Percentiles rank a stretch among this genome's conserved stretches.
Conservation (phyloP, 2,113 vertebrate genomes). For the Corvus hawaiiensis region DNA sequence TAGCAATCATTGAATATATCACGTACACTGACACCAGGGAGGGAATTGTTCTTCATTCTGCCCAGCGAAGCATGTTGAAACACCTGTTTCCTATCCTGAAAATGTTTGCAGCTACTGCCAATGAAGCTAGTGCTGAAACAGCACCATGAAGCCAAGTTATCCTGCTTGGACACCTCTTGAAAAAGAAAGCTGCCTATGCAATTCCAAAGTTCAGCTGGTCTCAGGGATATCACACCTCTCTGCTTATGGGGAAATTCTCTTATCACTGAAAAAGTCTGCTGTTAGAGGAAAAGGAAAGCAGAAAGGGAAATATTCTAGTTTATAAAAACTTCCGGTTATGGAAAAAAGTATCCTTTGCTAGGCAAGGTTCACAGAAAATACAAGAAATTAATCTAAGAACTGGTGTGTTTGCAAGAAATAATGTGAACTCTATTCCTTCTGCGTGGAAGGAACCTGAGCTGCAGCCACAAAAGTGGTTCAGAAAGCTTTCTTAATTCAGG, state of each 20-base stretch:
- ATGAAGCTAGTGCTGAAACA: slow-evolving; percentile 11
- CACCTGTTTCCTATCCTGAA: slow-evolving; percentile 31
- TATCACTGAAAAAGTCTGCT: background rate
- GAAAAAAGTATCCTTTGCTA: background rate
- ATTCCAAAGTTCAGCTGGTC: background rate
- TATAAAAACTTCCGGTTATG: background rate
- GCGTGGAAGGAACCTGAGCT: background rate
- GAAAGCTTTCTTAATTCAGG: background rate
- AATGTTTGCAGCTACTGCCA: background rate
- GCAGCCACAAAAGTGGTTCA: background rate
- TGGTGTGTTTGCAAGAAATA: background rate
- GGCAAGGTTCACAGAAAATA: background rate
- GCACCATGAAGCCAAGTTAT: background rate
- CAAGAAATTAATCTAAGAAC: background rate
- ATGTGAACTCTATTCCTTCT: background rate
- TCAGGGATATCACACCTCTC: background rate
- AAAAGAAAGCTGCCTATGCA: background rate
- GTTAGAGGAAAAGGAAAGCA: background rate
- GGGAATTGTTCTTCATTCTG: slow-evolving; percentile 21
- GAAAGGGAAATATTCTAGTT: background rate
- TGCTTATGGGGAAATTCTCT: background rate
- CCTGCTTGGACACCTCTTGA: background rate
- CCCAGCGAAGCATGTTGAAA: slow-evolving; percentile 7
- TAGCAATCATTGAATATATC: slow-evolving; percentile 44
- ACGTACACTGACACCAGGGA: background rate